Evolutionary conservation across 1,140 invertebrate species (phyloP), one percentile per base, ranked within the genome.

Genomic region (Tetragnatha versicolor): DNA sequence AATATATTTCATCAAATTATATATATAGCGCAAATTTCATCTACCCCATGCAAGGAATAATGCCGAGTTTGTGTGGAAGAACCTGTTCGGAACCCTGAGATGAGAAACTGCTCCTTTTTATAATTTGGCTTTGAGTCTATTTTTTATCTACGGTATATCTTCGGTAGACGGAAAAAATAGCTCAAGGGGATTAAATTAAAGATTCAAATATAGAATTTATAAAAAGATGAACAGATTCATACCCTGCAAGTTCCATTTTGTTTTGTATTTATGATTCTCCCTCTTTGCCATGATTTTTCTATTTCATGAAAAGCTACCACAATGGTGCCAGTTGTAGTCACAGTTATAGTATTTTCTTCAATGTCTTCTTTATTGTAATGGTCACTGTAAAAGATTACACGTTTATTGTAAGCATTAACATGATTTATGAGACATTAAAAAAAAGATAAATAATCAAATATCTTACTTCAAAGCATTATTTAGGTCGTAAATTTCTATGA

Each of bases 221-320:
- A 22, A n/a, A n/a, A 7, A 33, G 27, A 17, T 33, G 14, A 61
- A 61, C 14, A 10, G 1, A 20, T 14, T 14, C 17, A n/a, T 75
- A 75, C 70, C 70, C 20, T 61, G 2, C 55, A n/a, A 17, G 55
- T 55, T 29, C 31, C 42, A 25, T 33, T 25, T 6, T 25, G 12
- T 47, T 75, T 58, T 6, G 35, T 14, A 27, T 33, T 20, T 49
- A 61, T 58, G 49, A 75, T 31, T 58, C 70, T 42, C 6, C 20
- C 70, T 61, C 70, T 45, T 25, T 75, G 70, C 70, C 70, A 75
- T 14, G 33, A 27, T 12, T 39, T 12, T 22, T 75, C 70, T 5
- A 35, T 7, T 33, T 42, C 25, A 2, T 58, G 37, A 37, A n/a
- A 35, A 17, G 70, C 70, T 33, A 63, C 70, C 20, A 75, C 55